Conservation (phyloP, 1,140 invertebrate species). For the Drosophila kepulauana region DNA sequence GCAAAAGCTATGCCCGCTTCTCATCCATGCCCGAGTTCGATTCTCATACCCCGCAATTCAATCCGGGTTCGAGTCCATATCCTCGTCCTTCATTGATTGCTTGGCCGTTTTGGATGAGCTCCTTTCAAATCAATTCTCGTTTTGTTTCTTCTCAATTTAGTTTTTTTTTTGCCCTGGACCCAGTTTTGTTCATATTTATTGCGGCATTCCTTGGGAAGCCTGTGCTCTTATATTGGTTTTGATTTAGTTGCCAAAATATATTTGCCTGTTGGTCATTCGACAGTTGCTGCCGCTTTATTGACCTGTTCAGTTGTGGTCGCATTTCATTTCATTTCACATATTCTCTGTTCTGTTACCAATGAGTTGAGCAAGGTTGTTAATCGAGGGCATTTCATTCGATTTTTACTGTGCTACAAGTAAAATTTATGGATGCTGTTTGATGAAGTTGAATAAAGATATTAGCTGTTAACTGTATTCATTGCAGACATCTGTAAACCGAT, state of each 20-base stretch:
- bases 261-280: constrained; percentile 36
- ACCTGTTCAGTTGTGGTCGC: constrained; percentile 6
- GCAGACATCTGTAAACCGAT: too few relatives aligned
- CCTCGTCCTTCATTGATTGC: constrained; percentile 48
- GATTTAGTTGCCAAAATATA: constrained; percentile 46
- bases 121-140: constrained; percentile 39
- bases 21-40: constrained; percentile 45
- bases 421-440: neutral
- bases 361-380: neutral
- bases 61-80: neutral
- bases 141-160: neutral
- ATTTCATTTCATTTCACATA: constrained; percentile 5
- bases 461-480: too few relatives aligned
- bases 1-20: constrained; percentile 56
- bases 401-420: neutral
- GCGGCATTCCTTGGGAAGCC: constrained; percentile 14
- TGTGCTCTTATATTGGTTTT: constrained; percentile 23
- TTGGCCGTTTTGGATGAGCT: constrained; percentile 37
- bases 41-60: constrained; percentile 28
- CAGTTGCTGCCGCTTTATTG: constrained; percentile 25
- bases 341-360: neutral
- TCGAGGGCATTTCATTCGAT: neutral
- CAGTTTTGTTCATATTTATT: constrained; percentile 51
- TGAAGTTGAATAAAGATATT: neutral
- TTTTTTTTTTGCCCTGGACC: constrained; percentile 12